These are phyloP conservation scores for Dendrocincla fuliginosa DNA, from an alignment of 2,797 vertebrate genomes.

Conservation along the genomic window DNA sequence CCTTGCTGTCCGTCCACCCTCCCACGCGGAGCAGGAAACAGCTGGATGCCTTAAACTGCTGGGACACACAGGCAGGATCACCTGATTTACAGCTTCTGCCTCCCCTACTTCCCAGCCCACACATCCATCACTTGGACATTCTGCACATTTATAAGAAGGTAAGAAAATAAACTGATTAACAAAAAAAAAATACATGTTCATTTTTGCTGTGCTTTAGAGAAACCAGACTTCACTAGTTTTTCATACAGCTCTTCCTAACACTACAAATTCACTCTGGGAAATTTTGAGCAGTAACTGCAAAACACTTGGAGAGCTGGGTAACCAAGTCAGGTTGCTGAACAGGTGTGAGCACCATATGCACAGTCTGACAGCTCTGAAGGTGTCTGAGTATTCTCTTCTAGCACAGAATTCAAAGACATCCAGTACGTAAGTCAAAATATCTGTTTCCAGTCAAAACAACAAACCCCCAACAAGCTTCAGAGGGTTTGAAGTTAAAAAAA, in stretches of 20 bases:
- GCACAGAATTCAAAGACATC: not conserved
- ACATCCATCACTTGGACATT: not conserved
- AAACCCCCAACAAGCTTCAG: not conserved
- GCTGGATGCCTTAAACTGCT: not conserved
- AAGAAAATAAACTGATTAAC: not conserved
- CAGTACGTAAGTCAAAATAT: not conserved
- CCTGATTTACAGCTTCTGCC: slow-evolving; percentile 9
- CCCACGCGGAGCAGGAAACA: slow-evolving; percentile 26
- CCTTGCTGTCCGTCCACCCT: not conserved
- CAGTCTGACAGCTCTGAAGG: not conserved
- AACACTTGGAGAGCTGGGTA: not conserved
- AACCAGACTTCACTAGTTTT: not conserved
- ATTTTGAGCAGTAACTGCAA: not conserved
- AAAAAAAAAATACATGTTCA: fast-evolving
- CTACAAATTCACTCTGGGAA: not conserved
- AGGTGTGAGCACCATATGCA: not conserved
- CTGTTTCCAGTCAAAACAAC: slow-evolving; percentile 44
- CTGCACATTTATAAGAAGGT: not conserved
- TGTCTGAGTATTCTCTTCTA: not conserved
- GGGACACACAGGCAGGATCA: not conserved
- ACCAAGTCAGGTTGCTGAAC: not conserved
- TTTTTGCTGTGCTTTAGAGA: not conserved
- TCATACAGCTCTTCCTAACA: not conserved
- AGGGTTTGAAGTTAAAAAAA: not conserved
- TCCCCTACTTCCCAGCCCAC: not conserved